Evolutionary conservation across 2,797 vertebrate genomes (phyloP), one percentile per base, ranked within the genome.

Genomic region (Coluber constrictor): DNA sequence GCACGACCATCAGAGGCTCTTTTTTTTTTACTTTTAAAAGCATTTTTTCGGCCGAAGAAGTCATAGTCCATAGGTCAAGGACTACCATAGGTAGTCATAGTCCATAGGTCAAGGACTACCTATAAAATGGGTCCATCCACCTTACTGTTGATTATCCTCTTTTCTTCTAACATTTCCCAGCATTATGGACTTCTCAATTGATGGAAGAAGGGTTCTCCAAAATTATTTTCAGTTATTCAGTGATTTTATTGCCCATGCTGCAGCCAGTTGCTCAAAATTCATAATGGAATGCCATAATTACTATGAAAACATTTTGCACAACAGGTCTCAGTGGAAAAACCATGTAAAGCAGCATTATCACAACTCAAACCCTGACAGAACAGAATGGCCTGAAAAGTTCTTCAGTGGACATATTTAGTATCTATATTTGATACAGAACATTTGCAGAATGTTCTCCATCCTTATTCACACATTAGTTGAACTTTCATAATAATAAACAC

Each of bases 271-370:
- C 20, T 60, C 43, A 91, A 63, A 91, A 83, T 32, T 91, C 57
- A 88, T 83, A 95, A 91, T 70, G 51, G 86, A 94, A 94, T 91
- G 4, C 47, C 87, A 74, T 27, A 89, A 93, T 93, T 59, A 88
- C 74, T 86, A 18, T 74, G 0, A 12, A 94, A n/a, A 86, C 43
- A 70, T 90, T 96, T 89, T 8, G 2, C 92, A 94, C 92, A 43
- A 92, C 91, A 89, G 93, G 60, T 63, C 70, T 93, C 88, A 93
- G 79, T 92, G 93, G 95, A 94, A 95, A 96, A 95, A 92, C 92
- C 94, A 7, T 89, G 37, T 47, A 59, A 51, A 54, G 54, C 18
- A 79, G 86, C n/a, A 92, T 79, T 90, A 79, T 12, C 27, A 63
- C 93, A 94, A 90, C 89, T 91, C 10, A 95, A 95, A 9, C 63